Conservation (phyloP, 2,113 vertebrate species). For the Lepus americanus region DNA sequence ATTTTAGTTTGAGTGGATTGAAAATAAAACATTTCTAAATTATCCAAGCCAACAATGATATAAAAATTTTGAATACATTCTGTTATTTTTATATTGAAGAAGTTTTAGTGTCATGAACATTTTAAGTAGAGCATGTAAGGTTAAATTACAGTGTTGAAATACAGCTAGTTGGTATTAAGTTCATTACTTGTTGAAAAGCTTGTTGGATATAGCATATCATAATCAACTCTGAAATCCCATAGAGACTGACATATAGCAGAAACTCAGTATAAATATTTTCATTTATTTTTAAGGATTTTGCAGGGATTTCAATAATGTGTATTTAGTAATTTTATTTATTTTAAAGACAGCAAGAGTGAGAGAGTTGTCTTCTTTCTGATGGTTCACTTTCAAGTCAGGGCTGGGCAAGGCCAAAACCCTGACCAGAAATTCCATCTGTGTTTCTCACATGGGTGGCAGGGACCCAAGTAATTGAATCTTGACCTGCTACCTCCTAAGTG, state of each 20-base stretch:
- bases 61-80: neutral
- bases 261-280: too few species aligned
- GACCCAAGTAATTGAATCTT: too few species aligned
- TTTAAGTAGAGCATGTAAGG: conserved; percentile 1
- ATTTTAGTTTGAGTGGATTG: neutral
- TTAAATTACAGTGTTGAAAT: neutral
- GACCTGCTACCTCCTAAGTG: too few species aligned
- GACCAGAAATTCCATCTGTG: too few species aligned
- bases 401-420: too few species aligned
- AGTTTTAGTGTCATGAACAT: neutral
- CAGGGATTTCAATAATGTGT: too few species aligned
- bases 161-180: neutral
- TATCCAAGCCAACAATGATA: neutral
- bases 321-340: too few species aligned
- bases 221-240: neutral
- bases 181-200: neutral
- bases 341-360: too few species aligned
- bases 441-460: too few species aligned
- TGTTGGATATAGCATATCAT: neutral
- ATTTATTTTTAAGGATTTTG: too few species aligned
- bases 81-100: conserved; percentile 4
- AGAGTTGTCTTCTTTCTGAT: too few species aligned
- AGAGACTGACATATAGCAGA: neutral
- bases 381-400: too few species aligned
- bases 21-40: conserved; percentile 14